phyloP scores from a whole-genome alignment of 2,888 invertebrate genomes.

The Buathra laborator region DNA sequence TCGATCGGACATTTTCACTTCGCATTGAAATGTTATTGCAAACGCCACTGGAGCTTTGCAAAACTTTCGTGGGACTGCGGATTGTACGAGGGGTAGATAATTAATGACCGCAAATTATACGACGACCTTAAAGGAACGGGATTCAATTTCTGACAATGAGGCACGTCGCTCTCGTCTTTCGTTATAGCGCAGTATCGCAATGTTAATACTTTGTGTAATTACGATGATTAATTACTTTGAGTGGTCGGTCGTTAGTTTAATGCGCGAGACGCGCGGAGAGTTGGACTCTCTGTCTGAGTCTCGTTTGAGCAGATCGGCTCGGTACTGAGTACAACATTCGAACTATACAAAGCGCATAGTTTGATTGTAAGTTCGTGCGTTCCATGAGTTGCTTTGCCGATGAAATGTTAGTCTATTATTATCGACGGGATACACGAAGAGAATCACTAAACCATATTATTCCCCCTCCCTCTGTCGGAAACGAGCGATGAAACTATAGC shows the following conservation, averaged over 20 bases:
- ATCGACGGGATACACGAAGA: constrained; percentile 17
- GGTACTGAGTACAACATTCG: not conserved
- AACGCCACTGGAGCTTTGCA: not conserved
- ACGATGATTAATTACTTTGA: constrained; percentile 70
- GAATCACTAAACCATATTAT: constrained; percentile 30
- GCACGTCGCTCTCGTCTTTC: constrained; percentile 56
- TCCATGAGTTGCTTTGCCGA: not conserved
- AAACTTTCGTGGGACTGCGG: constrained; percentile 16
- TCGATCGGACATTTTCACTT: not conserved
- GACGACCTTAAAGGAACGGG: constrained; percentile 38
- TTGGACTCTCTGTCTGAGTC: constrained; percentile 35
- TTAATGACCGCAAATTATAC: constrained; percentile 34
- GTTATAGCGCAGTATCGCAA: constrained; percentile 58
- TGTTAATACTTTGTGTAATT: constrained; percentile 72
- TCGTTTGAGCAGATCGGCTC: constrained; percentile 25
- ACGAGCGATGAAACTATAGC: constrained; percentile 49
- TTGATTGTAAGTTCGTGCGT: not conserved
- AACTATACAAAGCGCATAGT: constrained; percentile 1
- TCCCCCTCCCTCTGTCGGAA: constrained; percentile 9
- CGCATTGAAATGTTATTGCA: constrained; percentile 2
- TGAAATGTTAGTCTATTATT: constrained; percentile 22
- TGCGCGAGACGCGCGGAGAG: constrained; percentile 44
- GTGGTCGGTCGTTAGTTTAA: constrained; percentile 68
- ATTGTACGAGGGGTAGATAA: constrained; percentile 6
- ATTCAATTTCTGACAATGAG: constrained; percentile 66